Evolutionary conservation across 2,797 vertebrate genomes (phyloP), one percentile per base, ranked within the genome.

Genomic region (Tympanoctomys barrerae): DNA sequence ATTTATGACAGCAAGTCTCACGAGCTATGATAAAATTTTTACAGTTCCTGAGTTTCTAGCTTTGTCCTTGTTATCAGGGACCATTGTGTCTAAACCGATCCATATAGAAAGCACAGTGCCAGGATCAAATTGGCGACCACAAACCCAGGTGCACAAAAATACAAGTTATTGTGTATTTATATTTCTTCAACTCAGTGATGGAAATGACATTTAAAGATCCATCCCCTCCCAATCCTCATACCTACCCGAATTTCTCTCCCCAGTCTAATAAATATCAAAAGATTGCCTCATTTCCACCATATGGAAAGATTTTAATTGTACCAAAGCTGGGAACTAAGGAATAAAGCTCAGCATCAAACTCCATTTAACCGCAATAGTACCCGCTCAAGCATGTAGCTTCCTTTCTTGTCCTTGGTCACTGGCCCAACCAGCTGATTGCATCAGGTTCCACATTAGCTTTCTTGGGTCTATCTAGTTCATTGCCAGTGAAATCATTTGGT

Each of bases 11-110:
- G 73, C 39, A 82, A 26, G 59, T 85, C 82, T 61, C 66, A 90
- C 88, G 70, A 81, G 33, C 52, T 85, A 52, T 24, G 24, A 77
- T 71, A 83, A 75, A 62, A 90, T 86, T 89, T 96, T 94, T 79
- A 81, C 42, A 92, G 87, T 89, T 94, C 85, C 36, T 77, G 33
- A 93, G 75, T 95, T 87, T 91, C 91, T 86, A 91, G 93, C 77
- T 82, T 93, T 95, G 54, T 88, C 64, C 66, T 91, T 95, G n/a
- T 96, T 93, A 94, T 64, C 42, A 84, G 77, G 92, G 28, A 24
- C 8, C 36, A 42, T 22, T 92, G 68, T 68, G 52, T 66, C 70
- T 81, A 94, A 83, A 57, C 57, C 21, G 14, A 95, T 89, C 57
- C 73, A 42, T 39, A 80, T 1, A 33, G 28, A 97, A n/a, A 31